Percentiles rank a stretch among this genome's conserved stretches.
Evolutionary conservation across 2,113 vertebrate genomes (phyloP).

Genomic region (Campylorhamphus procurvoides): DNA sequence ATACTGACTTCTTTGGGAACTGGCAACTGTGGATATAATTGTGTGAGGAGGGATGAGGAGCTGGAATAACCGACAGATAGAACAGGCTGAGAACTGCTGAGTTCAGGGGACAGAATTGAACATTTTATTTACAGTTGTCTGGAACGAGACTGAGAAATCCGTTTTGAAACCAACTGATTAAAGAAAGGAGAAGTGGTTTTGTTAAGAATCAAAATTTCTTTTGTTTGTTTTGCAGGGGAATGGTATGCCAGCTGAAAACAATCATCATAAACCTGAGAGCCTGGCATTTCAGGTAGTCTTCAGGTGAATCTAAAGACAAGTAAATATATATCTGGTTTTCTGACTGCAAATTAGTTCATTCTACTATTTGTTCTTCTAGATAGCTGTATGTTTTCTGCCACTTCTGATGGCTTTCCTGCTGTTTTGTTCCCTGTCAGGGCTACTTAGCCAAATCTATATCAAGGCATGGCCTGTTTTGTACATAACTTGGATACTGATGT

Average conservation of each 20-base stretch:
- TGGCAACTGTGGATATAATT: background rate
- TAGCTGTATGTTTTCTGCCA: background rate
- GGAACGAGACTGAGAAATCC: background rate
- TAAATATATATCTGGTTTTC: background rate
- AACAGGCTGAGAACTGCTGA: background rate
- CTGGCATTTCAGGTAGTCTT: background rate
- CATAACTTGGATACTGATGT: rapidly evolving
- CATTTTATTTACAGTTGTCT: background rate
- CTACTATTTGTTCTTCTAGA: background rate
- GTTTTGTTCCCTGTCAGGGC: background rate
- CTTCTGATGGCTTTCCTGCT: background rate
- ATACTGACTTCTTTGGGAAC: background rate
- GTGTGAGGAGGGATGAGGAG: background rate
- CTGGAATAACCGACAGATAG: background rate
- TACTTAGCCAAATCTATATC: background rate
- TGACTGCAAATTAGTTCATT: background rate
- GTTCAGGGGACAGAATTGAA: background rate
- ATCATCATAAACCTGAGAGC: background rate
- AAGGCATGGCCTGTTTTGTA: background rate
- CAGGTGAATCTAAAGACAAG: background rate
- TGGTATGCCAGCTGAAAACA: background rate
- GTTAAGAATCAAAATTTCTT: background rate
- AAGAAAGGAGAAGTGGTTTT: background rate
- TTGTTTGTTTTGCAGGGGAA: background rate
- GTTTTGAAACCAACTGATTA: background rate